Evolutionary conservation across 1,140 invertebrate species (phyloP).

Genomic region (Homarus americanus): DNA sequence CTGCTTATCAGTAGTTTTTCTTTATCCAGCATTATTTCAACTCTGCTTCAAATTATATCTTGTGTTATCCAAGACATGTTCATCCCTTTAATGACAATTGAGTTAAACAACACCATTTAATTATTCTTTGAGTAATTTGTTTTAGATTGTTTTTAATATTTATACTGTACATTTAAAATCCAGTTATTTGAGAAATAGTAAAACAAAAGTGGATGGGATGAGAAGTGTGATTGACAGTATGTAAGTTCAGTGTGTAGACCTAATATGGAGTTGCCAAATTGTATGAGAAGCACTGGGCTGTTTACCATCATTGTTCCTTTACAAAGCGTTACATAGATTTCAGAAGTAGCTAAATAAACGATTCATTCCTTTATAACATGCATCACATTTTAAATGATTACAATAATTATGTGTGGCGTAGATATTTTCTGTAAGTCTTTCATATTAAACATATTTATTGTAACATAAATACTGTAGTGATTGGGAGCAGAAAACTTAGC

Average conservation of each 20-base stretch:
- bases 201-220: not conserved
- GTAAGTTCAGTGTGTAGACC: not conserved
- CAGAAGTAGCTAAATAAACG: not conserved
- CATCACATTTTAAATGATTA: too few species aligned
- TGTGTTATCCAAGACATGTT: not conserved
- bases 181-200: not conserved
- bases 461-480: too few species aligned
- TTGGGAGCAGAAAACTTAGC: slow-evolving; percentile 30
- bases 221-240: not conserved
- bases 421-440: too few species aligned
- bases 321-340: not conserved
- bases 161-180: not conserved
- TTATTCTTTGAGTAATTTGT: not conserved
- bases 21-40: slow-evolving; percentile 19
- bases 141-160: not conserved
- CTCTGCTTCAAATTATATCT: slow-evolving; percentile 27
- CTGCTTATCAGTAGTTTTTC: slow-evolving; percentile 12
- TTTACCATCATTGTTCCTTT: not conserved
- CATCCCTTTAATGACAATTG: not conserved
- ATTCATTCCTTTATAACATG: not conserved
- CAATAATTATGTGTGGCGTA: too few species aligned
- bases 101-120: not conserved
- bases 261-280: slow-evolving; percentile 12
- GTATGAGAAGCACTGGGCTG: slow-evolving; percentile 6
- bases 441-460: slow-evolving; percentile 23